These are phyloP conservation scores for Salvelinus alpinus DNA, from an alignment of 2,113 vertebrate genomes.

Conservation along the genomic window DNA sequence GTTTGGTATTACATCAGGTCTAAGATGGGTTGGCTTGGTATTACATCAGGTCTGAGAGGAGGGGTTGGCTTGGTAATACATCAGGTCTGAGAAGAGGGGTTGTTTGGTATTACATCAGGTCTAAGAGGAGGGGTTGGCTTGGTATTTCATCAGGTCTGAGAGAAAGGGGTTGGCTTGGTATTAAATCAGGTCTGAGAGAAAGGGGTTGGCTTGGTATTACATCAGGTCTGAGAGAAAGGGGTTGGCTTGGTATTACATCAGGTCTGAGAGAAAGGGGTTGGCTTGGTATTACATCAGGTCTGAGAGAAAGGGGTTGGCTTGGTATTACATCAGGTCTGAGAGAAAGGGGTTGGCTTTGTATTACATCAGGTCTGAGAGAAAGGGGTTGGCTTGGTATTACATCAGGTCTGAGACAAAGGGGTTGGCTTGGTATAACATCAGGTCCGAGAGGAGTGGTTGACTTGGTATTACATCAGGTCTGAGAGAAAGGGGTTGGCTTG, in stretches of 20 bases:
- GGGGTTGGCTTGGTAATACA: slow-evolving; percentile 54
- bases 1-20: slow-evolving; percentile 82
- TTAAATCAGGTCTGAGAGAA: slow-evolving; percentile 80
- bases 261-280: background rate
- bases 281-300: background rate
- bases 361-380: background rate
- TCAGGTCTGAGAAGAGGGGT: slow-evolving; percentile 80
- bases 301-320: background rate
- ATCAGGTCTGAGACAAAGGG: too few species aligned
- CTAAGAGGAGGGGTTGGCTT: slow-evolving; percentile 56
- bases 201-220: too few species aligned
- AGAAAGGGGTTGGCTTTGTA: background rate
- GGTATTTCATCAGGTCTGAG: slow-evolving; percentile 83
- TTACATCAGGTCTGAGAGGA: too few species aligned
- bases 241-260: too few species aligned
- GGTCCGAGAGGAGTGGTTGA: slow-evolving; percentile 73
- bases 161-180: background rate
- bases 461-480: background rate
- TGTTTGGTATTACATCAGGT: slow-evolving; percentile 72
- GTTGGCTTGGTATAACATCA: slow-evolving; percentile 72
- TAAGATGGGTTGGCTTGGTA: slow-evolving; percentile 36
- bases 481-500: too few species aligned
- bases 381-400: too few species aligned
- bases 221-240: slow-evolving; percentile 85
- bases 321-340: background rate